Evolutionary conservation across 2,797 vertebrate genomes (phyloP).

Genomic region (Siniperca obscura): DNA sequence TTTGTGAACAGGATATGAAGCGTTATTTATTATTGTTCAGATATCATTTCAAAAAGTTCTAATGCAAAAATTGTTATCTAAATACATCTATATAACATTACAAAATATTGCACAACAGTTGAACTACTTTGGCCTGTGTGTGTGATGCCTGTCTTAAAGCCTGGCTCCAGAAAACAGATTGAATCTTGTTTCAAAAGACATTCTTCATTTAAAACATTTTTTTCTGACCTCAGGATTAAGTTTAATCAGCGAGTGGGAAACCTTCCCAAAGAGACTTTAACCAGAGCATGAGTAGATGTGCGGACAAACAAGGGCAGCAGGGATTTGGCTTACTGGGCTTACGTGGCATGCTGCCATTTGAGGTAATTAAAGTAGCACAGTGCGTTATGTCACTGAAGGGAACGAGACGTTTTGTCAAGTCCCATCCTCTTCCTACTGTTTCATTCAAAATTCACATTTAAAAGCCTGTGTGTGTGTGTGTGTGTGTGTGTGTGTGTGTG

Average conservation of each 20-base stretch:
- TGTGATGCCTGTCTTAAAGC: conserved; percentile 5
- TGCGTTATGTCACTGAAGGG: conserved; percentile 49
- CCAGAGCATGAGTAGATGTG: conserved; percentile 38
- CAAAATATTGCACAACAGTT: conserved; percentile 5
- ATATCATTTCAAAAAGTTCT: not conserved
- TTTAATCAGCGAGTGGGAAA: conserved; percentile 64
- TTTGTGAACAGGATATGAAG: not conserved
- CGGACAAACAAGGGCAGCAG: conserved; percentile 67
- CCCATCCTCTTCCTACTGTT: conserved; percentile 12
- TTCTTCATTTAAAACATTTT: conserved; percentile 24
- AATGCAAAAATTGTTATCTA: not conserved
- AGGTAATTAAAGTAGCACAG: conserved; percentile 65
- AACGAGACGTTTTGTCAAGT: conserved; percentile 27
- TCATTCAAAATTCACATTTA: conserved; percentile 33
- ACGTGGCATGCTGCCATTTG: conserved; percentile 50
- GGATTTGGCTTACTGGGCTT: conserved; percentile 74
- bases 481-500: not conserved
- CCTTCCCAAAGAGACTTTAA: conserved; percentile 52
- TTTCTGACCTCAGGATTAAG: conserved; percentile 29
- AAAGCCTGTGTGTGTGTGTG: conserved; percentile 24
- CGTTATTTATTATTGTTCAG: not conserved
- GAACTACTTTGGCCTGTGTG: conserved; percentile 18
- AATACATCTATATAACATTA: not conserved
- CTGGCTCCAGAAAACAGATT: conserved; percentile 13
- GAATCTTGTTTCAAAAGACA: conserved; percentile 4